Evolutionary conservation across 2,888 invertebrate species (phyloP), one percentile per base, ranked within the genome.

Genomic region (Apomyelois bistriatella): DNA sequence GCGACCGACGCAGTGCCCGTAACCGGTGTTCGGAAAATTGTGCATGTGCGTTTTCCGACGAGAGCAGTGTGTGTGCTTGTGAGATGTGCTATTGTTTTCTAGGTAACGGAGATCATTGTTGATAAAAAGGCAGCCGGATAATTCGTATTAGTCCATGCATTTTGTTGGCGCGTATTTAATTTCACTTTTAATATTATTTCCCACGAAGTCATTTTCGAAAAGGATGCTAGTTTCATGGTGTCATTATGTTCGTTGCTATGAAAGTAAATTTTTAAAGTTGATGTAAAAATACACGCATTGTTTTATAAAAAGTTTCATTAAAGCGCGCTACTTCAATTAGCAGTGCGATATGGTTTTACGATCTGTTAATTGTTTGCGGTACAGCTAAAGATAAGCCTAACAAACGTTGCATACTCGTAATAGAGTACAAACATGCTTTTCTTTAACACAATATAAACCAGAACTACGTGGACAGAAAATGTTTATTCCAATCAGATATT

Each of bases 81-180:
- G 90, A 83, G 82, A 90, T 89, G 89, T 90, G 89, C 87, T 85
- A 85, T 90, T 89, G 86, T 90, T 90, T 87, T 84, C 85, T 90
- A 90, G 90, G 90, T 90, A 88, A 89, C 62, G 74, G 76, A 66
- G 68, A 76, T 72, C 74, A 74, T 76, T 82, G 72, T 81, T 81
- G 66, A 68, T 61, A 74, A 79, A 81, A 79, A 82, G 79, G 81
- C 84, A 78, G 77, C 78, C 76, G 80, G 79, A 82, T 80, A 71
- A 74, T 70, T 74, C 65, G 64, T 75, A 75, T 74, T 76, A 72
- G 70, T 70, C 64, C 64, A 74, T 79, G 71, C 74, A 76, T 72
- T n/a, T 77, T 76, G 73, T 78, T 78, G 71, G 72, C 74, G 72
- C 66, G 68, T 69, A 67, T 79, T 22, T 75, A 76, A 74, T 82